Evolutionary conservation across 2,888 invertebrate genomes (phyloP).

Genomic region (Drosophila imparisetae): DNA sequence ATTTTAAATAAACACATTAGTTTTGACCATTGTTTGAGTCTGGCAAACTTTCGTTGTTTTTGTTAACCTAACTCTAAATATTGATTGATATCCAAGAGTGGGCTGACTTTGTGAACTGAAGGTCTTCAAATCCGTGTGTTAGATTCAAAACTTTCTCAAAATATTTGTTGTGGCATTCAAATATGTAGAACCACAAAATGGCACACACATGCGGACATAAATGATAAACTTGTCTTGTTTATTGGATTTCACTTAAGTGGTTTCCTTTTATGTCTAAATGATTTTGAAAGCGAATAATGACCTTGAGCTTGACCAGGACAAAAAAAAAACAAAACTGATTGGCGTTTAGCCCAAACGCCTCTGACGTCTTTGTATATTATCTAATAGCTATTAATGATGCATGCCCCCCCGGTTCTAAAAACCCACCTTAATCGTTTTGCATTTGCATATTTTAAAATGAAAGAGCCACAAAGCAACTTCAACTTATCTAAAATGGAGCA

Average conservation of each 20-base stretch:
- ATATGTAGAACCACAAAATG: constrained; percentile 52
- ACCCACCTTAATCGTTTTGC: neutral
- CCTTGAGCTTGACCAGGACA: constrained; percentile 53
- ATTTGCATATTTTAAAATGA: constrained; percentile 45
- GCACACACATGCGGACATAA: constrained; percentile 30
- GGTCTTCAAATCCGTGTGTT: constrained; percentile 26
- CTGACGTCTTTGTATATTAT: constrained; percentile 29
- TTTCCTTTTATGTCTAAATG: constrained; percentile 52
- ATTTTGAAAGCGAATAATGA: constrained; percentile 11
- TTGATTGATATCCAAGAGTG: constrained; percentile 36
- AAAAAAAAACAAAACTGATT: constrained; percentile 5
- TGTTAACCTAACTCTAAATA: constrained; percentile 46
- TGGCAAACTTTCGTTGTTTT: constrained; percentile 61
- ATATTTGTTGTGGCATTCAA: constrained; percentile 33
- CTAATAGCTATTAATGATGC: constrained; percentile 19
- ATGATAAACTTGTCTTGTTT: constrained; percentile 48
- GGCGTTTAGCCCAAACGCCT: neutral
- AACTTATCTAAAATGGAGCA: constrained; percentile 53
- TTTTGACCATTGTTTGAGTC: constrained; percentile 55
- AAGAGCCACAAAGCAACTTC: constrained; percentile 17
- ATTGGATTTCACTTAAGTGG: constrained; percentile 52
- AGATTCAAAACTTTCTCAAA: constrained; percentile 46
- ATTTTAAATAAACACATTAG: constrained; percentile 71
- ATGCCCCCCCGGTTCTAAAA: constrained; percentile 6
- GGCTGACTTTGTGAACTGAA: constrained; percentile 20